These are phyloP conservation scores for Drosophila suboccidentalis DNA, from an alignment of 2,888 invertebrate genomes.

Conservation along the genomic window DNA sequence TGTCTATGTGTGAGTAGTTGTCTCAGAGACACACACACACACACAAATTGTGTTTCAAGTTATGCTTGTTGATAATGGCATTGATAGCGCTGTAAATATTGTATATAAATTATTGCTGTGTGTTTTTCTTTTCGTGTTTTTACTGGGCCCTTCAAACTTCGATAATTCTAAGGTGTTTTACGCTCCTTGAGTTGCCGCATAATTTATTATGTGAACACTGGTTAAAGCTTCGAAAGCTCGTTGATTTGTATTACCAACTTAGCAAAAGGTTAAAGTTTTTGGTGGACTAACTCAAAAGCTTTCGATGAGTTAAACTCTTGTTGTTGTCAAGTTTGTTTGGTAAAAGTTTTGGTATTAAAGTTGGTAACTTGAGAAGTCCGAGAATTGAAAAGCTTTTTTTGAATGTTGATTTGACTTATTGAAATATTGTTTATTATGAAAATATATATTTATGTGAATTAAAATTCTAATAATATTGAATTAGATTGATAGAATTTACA, in stretches of 20 bases:
- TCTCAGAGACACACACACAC: not conserved
- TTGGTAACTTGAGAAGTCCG: not conserved
- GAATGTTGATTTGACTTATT: too few species aligned
- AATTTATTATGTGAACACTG: slow-evolving; percentile 44
- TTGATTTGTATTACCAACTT: slow-evolving; percentile 31
- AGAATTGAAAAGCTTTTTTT: not conserved
- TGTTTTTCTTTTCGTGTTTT: slow-evolving; percentile 37
- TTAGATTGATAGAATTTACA: not conserved
- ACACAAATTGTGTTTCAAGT: slow-evolving; percentile 42
- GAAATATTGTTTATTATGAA: too few species aligned
- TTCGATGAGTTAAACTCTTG: slow-evolving; percentile 1
- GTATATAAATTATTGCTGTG: slow-evolving; percentile 52
- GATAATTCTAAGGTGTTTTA: slow-evolving; percentile 17
- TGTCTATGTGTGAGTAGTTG: slow-evolving; percentile 19
- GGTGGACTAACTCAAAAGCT: slow-evolving; percentile 22
- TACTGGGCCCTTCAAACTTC: slow-evolving; percentile 18
- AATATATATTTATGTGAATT: too few species aligned
- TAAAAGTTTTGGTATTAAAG: slow-evolving; percentile 8
- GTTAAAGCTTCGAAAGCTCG: slow-evolving; percentile 42
- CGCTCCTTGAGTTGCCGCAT: not conserved
- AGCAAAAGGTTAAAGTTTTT: slow-evolving; percentile 32
- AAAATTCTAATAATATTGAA: too few species aligned
- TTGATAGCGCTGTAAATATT: slow-evolving; percentile 75
- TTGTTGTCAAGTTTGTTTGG: slow-evolving; percentile 3
- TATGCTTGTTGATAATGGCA: slow-evolving; percentile 71